A percentile compares a stretch with the other conserved stretches of the same genome.
phyloP scores from a whole-genome alignment of 2,888 invertebrate species.

The Nomada fabriciana region DNA sequence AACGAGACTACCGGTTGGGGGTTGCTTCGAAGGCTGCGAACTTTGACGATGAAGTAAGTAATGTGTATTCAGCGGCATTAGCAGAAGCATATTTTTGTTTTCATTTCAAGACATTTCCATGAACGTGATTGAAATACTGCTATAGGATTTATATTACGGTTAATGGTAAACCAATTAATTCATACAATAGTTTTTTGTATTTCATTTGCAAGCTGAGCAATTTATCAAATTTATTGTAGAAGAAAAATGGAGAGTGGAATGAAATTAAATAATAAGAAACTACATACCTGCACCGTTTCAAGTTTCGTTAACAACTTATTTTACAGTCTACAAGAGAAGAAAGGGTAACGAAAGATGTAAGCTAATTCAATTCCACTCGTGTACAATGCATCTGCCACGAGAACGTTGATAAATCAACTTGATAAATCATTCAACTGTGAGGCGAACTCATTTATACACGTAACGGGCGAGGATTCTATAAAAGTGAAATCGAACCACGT shows the following conservation, averaged over 20 bases:
- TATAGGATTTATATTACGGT: background rate
- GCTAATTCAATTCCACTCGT: slow-evolving; percentile 26
- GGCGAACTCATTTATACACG: slow-evolving; percentile 18
- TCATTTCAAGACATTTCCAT: too few relatives aligned
- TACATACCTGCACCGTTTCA: too few relatives aligned
- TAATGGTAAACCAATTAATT: too few relatives aligned
- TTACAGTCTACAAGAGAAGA: background rate
- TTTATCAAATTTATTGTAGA: too few relatives aligned
- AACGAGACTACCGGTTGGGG: background rate
- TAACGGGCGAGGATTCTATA: slow-evolving; percentile 13
- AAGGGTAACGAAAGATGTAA: background rate
- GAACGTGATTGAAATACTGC: too few relatives aligned
- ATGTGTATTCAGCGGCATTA: background rate
- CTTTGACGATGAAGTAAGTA: background rate
- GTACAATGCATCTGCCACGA: background rate
- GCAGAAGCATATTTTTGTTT: too few relatives aligned
- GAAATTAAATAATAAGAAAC: too few relatives aligned
- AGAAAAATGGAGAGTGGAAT: too few relatives aligned
- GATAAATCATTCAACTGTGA: slow-evolving; percentile 41
- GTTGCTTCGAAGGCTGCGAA: background rate
- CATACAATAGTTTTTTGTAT: too few relatives aligned
- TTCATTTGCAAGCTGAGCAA: too few relatives aligned
- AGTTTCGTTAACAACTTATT: too few relatives aligned
- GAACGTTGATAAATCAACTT: background rate
- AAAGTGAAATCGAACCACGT: slow-evolving; percentile 53